These are phyloP conservation scores for Carlito syrichta DNA, from an alignment of 2,113 vertebrate species.

Conservation along the genomic window DNA sequence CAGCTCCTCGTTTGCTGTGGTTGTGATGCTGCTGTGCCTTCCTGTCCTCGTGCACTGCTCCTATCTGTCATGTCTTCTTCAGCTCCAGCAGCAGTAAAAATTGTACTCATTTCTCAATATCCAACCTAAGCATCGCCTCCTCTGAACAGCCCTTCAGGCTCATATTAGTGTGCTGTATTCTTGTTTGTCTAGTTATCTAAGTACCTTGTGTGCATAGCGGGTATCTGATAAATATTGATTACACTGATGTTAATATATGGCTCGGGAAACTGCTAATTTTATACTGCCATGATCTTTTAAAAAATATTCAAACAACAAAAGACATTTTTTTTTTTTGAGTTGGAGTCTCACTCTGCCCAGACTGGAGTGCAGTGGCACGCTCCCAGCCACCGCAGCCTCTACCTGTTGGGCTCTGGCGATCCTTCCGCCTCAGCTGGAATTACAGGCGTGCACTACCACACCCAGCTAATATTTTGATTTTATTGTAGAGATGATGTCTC, in stretches of 20 bases:
- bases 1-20: background rate
- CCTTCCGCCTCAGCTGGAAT: no score
- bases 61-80: background rate
- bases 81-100: background rate
- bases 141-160: background rate
- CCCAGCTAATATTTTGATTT: no score
- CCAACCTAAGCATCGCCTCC: background rate
- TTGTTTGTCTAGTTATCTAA: background rate
- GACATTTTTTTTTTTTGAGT: background rate
- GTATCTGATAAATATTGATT: background rate
- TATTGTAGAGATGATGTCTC: no score
- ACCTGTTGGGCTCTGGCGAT: no score
- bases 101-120: background rate
- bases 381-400: no score
- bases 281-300: background rate
- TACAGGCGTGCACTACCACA: no score
- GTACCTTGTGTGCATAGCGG: background rate
- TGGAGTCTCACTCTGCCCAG: no score
- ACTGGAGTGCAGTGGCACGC: no score
- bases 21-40: background rate
- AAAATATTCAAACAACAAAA: background rate
- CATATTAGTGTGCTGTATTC: background rate
- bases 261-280: background rate
- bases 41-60: background rate
- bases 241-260: background rate